Base-by-base conservation (phyloP, 1,140 invertebrate genomes). In the Probaryconus sp. region DNA sequence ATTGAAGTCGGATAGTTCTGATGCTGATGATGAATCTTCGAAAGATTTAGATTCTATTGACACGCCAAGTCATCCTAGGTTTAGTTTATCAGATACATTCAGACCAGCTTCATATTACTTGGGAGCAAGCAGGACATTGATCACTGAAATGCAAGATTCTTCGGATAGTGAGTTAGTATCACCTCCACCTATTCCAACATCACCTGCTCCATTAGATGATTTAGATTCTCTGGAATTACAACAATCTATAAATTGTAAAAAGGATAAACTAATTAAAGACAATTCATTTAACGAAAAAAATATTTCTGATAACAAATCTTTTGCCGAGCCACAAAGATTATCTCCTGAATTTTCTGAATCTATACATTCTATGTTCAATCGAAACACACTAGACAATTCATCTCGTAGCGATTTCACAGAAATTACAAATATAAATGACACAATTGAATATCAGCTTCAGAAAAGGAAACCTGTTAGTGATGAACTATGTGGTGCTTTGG, bases 51-150 rank as follows among this genome's bases (percentile, higher is more conserved):
- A 93, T 72, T 91, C 91, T 0, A 89, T 92, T 18, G 90, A 92
- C 51, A 88, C 91, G 11, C 91, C 92, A 3, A 88, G 89, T 10
- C 91, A 93, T 71, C 91, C 92, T 0, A 85, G 94, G 63, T 95
- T 96, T 78, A 96, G 94, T 82, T 85, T 96, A 11, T 96, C 94
- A 0, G 95, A 96, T 80, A 95, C 93, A 0, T 96, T 96, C 75
- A 88, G 94, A 71, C 95, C 95, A 1, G 94, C 94, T 0, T 96
- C 94, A 0, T 96, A 96, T 79, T 96, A 96, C 79, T 80, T 96
- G 30, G 92, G 93, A 18, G 89, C 89, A 0, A 92, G 88, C 82
- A 87, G 89, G 78, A 89, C 85, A 45, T 83, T 88, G 33, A 88
- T 91, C 17, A 88, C 91, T 2, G 92, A 93, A 72, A 88, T 92